These are phyloP conservation scores for Argopecten irradians DNA, from an alignment of 1,140 invertebrate genomes.

Conservation along the genomic window DNA sequence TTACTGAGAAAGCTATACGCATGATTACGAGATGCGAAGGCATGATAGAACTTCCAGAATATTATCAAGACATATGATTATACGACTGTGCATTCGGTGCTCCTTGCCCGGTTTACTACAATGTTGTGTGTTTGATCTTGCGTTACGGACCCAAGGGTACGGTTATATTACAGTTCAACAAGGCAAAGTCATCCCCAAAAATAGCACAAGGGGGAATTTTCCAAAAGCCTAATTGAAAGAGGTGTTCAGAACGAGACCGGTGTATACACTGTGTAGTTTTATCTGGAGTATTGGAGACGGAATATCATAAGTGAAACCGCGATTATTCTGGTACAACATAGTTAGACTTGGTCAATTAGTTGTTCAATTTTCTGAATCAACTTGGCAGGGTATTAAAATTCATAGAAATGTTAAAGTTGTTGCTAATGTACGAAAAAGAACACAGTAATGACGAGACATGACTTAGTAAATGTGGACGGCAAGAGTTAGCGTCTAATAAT, in stretches of 20 bases:
- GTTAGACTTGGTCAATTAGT: too few species aligned
- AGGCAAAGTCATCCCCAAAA: background rate
- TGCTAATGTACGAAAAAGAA: too few species aligned
- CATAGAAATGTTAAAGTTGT: too few species aligned
- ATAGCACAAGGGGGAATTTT: background rate
- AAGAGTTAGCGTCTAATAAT: too few species aligned
- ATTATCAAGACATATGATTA: conserved; percentile 11
- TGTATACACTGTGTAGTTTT: background rate
- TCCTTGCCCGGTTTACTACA: background rate
- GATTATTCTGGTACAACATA: too few species aligned
- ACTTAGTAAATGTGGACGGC: too few species aligned
- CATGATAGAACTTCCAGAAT: background rate
- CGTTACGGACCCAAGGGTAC: background rate
- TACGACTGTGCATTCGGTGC: background rate
- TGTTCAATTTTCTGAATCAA: too few species aligned
- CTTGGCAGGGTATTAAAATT: too few species aligned
- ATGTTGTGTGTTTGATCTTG: background rate
- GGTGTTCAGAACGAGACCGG: background rate
- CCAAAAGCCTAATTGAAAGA: background rate
- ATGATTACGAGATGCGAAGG: background rate
- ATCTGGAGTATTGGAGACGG: too few species aligned
- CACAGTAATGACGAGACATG: too few species aligned
- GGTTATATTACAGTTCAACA: conserved; percentile 22
- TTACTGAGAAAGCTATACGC: background rate
- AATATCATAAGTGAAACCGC: too few species aligned